These are phyloP conservation scores for Melinaea menophilus DNA, from an alignment of 2,888 invertebrate species.

Conservation along the genomic window DNA sequence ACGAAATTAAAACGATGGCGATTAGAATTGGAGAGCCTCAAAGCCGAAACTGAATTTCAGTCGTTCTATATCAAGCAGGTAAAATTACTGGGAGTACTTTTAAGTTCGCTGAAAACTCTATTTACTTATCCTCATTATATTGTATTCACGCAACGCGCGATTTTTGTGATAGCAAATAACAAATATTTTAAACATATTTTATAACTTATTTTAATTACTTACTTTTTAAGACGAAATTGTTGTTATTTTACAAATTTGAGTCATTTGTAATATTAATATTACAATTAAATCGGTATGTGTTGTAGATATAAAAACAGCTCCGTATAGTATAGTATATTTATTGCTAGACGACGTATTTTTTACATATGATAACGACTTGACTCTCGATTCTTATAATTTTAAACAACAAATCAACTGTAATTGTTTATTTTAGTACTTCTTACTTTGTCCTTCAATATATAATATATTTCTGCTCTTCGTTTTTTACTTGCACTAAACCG, in stretches of 20 bases:
- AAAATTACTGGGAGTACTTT: conserved; percentile 70
- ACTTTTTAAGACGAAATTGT: too few relatives aligned
- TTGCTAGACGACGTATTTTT: too few relatives aligned
- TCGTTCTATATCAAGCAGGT: conserved; percentile 69
- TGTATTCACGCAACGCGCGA: conserved; percentile 59
- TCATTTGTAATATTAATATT: too few relatives aligned
- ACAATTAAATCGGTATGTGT: too few relatives aligned
- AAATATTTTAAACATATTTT: neutral
- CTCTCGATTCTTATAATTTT: too few relatives aligned
- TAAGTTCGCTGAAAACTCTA: conserved; percentile 65
- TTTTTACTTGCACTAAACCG: conserved; percentile 29
- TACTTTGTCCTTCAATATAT: neutral
- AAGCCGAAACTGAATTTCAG: conserved; percentile 55
- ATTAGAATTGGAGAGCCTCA: conserved; percentile 42
- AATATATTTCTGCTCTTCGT: conserved; percentile 6
- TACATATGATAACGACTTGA: too few relatives aligned
- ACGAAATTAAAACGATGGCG: conserved; percentile 31
- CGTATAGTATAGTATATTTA: too few relatives aligned
- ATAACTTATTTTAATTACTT: neutral
- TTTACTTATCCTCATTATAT: conserved; percentile 66
- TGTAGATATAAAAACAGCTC: too few relatives aligned
- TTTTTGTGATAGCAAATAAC: conserved; percentile 16
- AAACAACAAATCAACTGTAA: too few relatives aligned
- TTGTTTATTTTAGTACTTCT: too few relatives aligned
- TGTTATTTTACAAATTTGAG: too few relatives aligned